Conservation (phyloP, 1,140 invertebrate species). For the Limonius californicus region DNA sequence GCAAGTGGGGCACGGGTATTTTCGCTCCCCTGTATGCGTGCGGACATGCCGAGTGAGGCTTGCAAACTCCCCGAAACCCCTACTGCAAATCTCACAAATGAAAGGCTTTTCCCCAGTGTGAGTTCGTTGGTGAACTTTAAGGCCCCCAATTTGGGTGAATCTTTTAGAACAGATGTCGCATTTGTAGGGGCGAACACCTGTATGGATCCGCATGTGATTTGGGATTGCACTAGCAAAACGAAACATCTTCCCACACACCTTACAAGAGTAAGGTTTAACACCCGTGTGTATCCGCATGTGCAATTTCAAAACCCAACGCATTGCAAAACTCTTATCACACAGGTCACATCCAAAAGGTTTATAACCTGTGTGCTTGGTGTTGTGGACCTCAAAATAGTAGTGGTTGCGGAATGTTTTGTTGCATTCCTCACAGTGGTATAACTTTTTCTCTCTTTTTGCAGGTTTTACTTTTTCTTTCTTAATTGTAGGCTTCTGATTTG, state of each 20-base stretch:
- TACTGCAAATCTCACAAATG: constrained; percentile 29
- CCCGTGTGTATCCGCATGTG: constrained; percentile 43
- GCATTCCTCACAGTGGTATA: constrained; percentile 9
- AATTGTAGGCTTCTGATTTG: background rate
- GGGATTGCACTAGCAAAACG: constrained; percentile 37
- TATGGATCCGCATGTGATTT: constrained; percentile 27
- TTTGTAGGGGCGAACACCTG: constrained; percentile 35
- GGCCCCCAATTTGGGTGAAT: constrained; percentile 32
- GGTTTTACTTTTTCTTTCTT: background rate
- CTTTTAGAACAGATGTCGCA: constrained; percentile 38
- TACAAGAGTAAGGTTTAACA: constrained; percentile 33
- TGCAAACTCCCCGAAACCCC: constrained; percentile 43
- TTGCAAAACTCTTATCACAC: constrained; percentile 16
- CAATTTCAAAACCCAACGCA: constrained; percentile 23
- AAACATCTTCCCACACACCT: constrained; percentile 64
- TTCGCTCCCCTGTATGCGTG: constrained; percentile 40
- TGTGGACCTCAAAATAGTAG: constrained; percentile 30
- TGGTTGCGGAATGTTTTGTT: constrained; percentile 14
- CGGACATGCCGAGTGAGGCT: constrained; percentile 45
- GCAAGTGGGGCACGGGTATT: constrained; percentile 7
- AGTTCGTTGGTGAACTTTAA: constrained; percentile 29
- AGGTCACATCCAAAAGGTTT: constrained; percentile 18
- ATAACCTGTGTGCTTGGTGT: constrained; percentile 44
- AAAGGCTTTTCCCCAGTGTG: constrained; percentile 31
- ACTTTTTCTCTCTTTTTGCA: background rate